Base-by-base conservation (phyloP, 1,140 invertebrate genomes). In the Oryctes rhinoceros region DNA sequence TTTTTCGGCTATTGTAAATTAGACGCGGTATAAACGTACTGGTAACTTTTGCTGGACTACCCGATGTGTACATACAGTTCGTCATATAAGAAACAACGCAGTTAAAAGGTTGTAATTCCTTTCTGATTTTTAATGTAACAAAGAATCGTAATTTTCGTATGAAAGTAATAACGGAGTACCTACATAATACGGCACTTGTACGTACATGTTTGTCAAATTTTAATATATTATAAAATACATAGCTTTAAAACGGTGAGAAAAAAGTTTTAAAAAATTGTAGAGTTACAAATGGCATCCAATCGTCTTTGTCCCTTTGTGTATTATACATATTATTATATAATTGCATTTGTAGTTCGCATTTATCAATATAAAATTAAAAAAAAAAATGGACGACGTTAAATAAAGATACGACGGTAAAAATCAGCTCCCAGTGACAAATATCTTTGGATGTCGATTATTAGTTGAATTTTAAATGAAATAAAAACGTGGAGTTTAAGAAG, bases 401-500 rank as follows among this genome's bases (percentile, higher is more conserved):
- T 10, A 10, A 44, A 44, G 39, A 44, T 44, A 44, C 1, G 9
- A 44, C 39, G 39, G 5, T 5, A 44, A 44, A 59, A 59, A n/a
- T 30, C 24, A 30, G 24, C 6, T 59, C 15, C 3, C 15, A n/a
- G 53, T 59, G 39, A 44, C 65, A 24, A 71, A 37, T 71, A 71
- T 37, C 24, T 13, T 71, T 37, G 65, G 24, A 71, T 71, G 65
- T 13, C 24, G 65, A 71, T 59, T 53, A 53, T 67, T 71, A 71
- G 65, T 71, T 71, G 13, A 71, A 71, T 71, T 71, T 71, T 71
- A 71, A 71, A 71, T 35, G 65, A 35, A 71, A 71, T 71, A 24
- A 35, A 71, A 71, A 9, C 3, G 20, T 30, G 24, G 24, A 30
- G 24, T 35, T 71, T 71, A 62, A 71, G 35, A 30, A 71, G 35